Evolutionary conservation across 2,797 vertebrate species (phyloP), one percentile per base, ranked within the genome.

Genomic region (Argya squamiceps): DNA sequence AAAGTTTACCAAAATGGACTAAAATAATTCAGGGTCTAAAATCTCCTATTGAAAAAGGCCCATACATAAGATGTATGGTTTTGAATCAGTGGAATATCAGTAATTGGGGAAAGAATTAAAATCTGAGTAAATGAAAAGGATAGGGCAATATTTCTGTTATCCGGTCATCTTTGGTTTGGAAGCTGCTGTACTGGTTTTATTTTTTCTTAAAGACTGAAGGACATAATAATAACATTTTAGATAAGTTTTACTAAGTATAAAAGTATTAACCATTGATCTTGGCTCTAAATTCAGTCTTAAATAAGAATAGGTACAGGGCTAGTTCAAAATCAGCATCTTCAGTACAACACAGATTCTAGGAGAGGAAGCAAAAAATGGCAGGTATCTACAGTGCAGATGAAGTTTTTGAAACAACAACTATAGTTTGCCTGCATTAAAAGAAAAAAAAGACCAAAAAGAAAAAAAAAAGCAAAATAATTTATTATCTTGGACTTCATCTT

Each of bases 401-500:
- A 34, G 23, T n/a, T 73, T 96, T 75, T 67, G 58, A 95, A 96
- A 71, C 58, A 89, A 74, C 70, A 89, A 95, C 56, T 91, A 68
- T 1, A 59, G 49, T 92, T 96, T 94, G 65, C 71, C 53, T 91
- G 60, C 82, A 91, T 94, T 96, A 52, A 92, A 53, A 11, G 32
- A 24, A 15, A 50, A 18, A 13, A 64, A 22, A n/a, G 7, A 16
- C 10, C 2, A 24, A 12, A 97, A 97, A 7, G 4, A 6, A 39
- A n/a, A 21, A 21, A 41, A 44, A 41, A 49, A 16, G 9, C 2
- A 52, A 26, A 55, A 53, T 64, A 73, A 86, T 91, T 96, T 93
- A 86, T 97, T 97, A 88, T 96, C 88, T 92, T 97, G 97, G 90
- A 86, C 94, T 97, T 98, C 97, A 95, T 97, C 77, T 95, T 93